Base-by-base conservation (phyloP, 1,140 invertebrate species). In the Antheraea mylitta region DNA sequence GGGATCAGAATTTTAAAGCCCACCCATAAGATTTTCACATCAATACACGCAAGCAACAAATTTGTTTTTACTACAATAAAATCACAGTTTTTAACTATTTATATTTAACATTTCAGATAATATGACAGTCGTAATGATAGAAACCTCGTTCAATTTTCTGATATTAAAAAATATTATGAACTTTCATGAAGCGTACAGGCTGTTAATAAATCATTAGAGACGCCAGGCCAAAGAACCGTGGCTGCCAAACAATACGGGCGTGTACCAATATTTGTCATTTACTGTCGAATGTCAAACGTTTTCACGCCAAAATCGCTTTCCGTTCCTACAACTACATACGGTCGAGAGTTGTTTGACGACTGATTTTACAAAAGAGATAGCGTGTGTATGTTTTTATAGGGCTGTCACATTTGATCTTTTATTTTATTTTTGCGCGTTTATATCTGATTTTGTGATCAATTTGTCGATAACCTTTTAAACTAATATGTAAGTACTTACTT, bases 171-270 rank as follows among this genome's bases (percentile, higher is more conserved):
- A 53, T 53, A 16, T 53, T 53, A 16, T n/a, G 16, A 16, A 53
- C 13, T 42, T 42, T 11, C 22, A 30, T 30, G 22, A 4, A 30
- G 22, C 38, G 19, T 9, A 61, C 19, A 61, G n/a, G 36, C 36
- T 19, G 60, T 61, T 61, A 22, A 61, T 61, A 61, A 61, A 36
- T 22, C 60, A 22, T 61, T 61, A 61, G 36, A 36, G 10, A 22
- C 45, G 11, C 10, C 10, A 53, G 45, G 45, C 13, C 11, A 53
- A 13, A 53, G 16, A 53, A 16, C 45, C 16, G 7, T 13, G 45
- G 45, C 45, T 53, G 16, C 45, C 45, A 61, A 61, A 61, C 16
- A 61, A 61, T 61, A 36, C 45, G 60, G 60, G 19, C 60, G 60
- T 61, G 11, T 61, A 53, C 16, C 11, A 53, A 53, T 53, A 53